phyloP scores from a whole-genome alignment of 2,888 invertebrate species.

The Nebria salina region DNA sequence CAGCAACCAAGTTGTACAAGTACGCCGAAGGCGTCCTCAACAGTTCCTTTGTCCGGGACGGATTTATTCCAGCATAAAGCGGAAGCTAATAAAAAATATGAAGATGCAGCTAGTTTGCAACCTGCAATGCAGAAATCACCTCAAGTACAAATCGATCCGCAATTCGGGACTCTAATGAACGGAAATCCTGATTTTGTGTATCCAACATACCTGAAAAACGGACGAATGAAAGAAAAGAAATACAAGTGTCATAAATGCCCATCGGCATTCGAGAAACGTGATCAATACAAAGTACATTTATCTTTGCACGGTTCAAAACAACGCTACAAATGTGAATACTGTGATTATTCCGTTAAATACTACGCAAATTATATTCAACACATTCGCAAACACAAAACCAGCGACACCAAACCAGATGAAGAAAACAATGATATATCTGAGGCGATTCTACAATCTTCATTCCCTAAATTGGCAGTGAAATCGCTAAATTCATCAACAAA shows the following conservation, averaged over 20 bases:
- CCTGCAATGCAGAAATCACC: slow-evolving; percentile 53
- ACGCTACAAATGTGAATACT: slow-evolving; percentile 82
- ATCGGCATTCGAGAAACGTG: slow-evolving; percentile 85
- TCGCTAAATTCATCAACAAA: slow-evolving; percentile 59
- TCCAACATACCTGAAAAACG: slow-evolving; percentile 78
- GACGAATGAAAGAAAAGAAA: slow-evolving; percentile 77
- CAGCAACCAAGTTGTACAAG: slow-evolving; percentile 12
- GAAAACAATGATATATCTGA: slow-evolving; percentile 48
- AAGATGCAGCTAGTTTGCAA: neutral
- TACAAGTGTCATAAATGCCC: slow-evolving; percentile 89
- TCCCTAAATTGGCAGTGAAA: slow-evolving; percentile 58
- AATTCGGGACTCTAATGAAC: slow-evolving; percentile 74
- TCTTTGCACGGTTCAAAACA: slow-evolving; percentile 86
- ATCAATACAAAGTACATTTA: slow-evolving; percentile 84
- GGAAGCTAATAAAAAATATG: slow-evolving; percentile 60
- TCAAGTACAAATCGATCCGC: slow-evolving; percentile 68
- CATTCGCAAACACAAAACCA: slow-evolving; percentile 79
- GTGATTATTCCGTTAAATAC: slow-evolving; percentile 89
- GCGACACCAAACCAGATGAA: slow-evolving; percentile 66
- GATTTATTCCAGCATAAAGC: slow-evolving; percentile 73
- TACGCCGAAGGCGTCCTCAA: neutral
- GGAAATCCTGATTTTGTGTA: slow-evolving; percentile 82
- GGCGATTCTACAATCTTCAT: slow-evolving; percentile 31
- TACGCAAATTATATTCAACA: slow-evolving; percentile 87
- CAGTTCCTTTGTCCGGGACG: slow-evolving; percentile 70